Percentiles rank a stretch among this genome's conserved stretches.
These are phyloP conservation scores for Berghia stephanieae DNA, from an alignment of 1,140 invertebrate genomes.

Conservation along the genomic window DNA sequence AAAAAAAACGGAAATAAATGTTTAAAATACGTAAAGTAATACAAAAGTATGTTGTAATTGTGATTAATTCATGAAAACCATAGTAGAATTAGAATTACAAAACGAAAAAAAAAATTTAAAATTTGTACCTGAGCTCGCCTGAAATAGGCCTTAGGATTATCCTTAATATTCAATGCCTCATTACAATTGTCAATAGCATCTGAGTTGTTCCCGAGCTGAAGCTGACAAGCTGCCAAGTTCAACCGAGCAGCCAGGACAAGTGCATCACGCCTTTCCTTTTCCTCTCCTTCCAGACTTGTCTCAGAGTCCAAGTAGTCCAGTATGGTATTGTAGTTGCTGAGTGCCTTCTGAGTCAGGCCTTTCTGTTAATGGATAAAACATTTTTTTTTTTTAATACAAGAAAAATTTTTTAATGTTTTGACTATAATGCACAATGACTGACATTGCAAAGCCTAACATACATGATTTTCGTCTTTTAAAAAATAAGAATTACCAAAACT, in stretches of 20 bases:
- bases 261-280: constrained; percentile 71
- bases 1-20: too few relatives aligned
- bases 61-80: neutral
- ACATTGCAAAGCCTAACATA: too few relatives aligned
- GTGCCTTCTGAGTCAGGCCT: constrained; percentile 80
- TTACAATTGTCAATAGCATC: constrained; percentile 75
- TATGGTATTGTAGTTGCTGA: constrained; percentile 88
- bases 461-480: too few relatives aligned
- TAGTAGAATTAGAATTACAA: neutral
- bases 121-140: constrained; percentile 79
- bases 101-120: neutral
- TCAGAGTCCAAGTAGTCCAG: constrained; percentile 70
- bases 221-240: constrained; percentile 85
- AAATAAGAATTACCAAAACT: too few relatives aligned
- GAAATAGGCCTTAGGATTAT: constrained; percentile 91
- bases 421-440: too few relatives aligned
- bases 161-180: constrained; percentile 77
- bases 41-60: neutral
- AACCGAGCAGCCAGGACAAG: constrained; percentile 80
- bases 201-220: constrained; percentile 81
- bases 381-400: too few relatives aligned
- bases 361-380: constrained; percentile 67
- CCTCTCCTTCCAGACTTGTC: constrained; percentile 65
- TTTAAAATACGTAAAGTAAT: too few relatives aligned
- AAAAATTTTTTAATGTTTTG: too few relatives aligned